phyloP scores from a whole-genome alignment of 64 coral and sea anemone genomes.

The Astreopora myriophthalma region DNA sequence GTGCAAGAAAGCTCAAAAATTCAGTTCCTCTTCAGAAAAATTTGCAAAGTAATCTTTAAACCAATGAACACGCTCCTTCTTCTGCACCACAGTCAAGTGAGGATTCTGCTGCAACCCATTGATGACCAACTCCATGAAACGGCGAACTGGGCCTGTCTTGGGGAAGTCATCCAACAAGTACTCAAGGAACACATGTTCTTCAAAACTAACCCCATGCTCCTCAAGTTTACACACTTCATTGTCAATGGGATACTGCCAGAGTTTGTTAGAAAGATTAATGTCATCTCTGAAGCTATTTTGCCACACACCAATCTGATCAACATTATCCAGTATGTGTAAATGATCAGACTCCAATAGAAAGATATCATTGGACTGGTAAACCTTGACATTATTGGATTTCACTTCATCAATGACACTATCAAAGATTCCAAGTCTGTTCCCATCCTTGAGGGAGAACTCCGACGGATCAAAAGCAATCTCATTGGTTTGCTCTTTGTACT shows the following conservation, averaged over 20 bases:
- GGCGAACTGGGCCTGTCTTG: slow-evolving; percentile 88
- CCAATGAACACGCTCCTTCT: slow-evolving; percentile 84
- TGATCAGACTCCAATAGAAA: slow-evolving; percentile 17
- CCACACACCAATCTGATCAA: slow-evolving; percentile 56
- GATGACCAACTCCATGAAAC: slow-evolving; percentile 94
- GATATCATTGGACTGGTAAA: neutral
- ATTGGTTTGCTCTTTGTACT: slow-evolving; percentile 67
- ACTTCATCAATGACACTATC: slow-evolving; percentile 23
- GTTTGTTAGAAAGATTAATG: slow-evolving; percentile 71
- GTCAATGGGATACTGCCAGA: slow-evolving; percentile 94
- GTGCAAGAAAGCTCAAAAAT: slow-evolving; percentile 55
- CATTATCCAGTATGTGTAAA: slow-evolving; percentile 17
- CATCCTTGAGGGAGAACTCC: slow-evolving; percentile 61
- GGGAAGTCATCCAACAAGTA: slow-evolving; percentile 86
- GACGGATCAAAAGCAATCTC: neutral
- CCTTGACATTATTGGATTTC: neutral
- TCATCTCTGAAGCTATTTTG: slow-evolving; percentile 80
- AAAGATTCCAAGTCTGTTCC: slow-evolving; percentile 62
- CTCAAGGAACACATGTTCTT: slow-evolving; percentile 92
- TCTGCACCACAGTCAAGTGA: slow-evolving; percentile 77
- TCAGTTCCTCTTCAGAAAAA: slow-evolving; percentile 86
- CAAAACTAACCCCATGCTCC: slow-evolving; percentile 89
- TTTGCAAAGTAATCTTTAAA: slow-evolving; percentile 88
- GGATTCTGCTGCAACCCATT: slow-evolving; percentile 93
- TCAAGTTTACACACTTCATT: slow-evolving; percentile 94